phyloP scores from a whole-genome alignment of 2,797 vertebrate genomes.

The Phataginus tricuspis region DNA sequence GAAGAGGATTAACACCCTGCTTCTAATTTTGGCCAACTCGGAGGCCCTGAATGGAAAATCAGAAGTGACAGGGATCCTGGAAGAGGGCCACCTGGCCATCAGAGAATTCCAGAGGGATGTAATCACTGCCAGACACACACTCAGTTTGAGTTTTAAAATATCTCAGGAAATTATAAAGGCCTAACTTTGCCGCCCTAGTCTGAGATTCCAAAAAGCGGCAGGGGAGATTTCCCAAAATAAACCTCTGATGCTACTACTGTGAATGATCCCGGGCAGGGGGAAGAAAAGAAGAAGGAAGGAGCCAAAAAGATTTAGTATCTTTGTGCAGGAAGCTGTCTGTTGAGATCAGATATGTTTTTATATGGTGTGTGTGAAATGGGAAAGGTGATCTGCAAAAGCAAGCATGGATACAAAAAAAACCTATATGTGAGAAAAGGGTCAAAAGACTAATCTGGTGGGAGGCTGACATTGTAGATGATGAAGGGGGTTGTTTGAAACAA shows the following conservation, averaged over 20 bases:
- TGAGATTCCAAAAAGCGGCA: slow-evolving; percentile 45
- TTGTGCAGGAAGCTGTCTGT: neutral
- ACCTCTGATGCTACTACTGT: slow-evolving; percentile 37
- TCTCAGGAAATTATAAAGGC: slow-evolving; percentile 73
- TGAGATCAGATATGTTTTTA: slow-evolving; percentile 32
- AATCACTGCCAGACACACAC: slow-evolving; percentile 73
- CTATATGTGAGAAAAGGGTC: neutral
- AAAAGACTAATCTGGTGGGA: neutral
- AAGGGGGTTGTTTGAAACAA: neutral
- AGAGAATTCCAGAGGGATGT: slow-evolving; percentile 77
- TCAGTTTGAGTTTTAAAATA: slow-evolving; percentile 70
- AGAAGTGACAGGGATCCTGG: slow-evolving; percentile 72
- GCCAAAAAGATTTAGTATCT: slow-evolving; percentile 31
- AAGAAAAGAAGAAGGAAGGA: neutral
- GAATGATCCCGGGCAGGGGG: neutral
- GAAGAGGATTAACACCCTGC: slow-evolving; percentile 72
- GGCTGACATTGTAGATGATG: neutral
- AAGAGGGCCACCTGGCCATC: slow-evolving; percentile 77
- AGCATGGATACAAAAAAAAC: neutral
- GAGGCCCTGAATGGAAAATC: slow-evolving; percentile 71
- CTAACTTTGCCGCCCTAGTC: slow-evolving; percentile 47
- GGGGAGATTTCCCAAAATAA: slow-evolving; percentile 40
- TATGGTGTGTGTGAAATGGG: neutral
- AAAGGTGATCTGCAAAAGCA: slow-evolving; percentile 32
- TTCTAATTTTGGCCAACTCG: slow-evolving; percentile 76